These are phyloP conservation scores for Nomada ferruginata DNA, from an alignment of 2,888 invertebrate species.

Conservation along the genomic window DNA sequence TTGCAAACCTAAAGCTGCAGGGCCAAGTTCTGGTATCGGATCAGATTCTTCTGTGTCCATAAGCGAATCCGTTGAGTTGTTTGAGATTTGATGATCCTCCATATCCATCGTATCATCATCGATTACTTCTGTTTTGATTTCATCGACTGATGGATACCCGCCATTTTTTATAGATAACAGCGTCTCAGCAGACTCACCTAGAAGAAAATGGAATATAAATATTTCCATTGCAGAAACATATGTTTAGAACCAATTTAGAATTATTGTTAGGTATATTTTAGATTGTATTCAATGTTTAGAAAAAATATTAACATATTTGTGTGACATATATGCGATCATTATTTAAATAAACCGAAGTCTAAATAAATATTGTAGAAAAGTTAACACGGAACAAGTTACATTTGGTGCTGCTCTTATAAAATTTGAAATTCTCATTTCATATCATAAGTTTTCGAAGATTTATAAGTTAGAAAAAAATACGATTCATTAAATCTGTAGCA, in stretches of 20 bases:
- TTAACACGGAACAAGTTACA: background rate
- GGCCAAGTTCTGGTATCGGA: constrained; percentile 89
- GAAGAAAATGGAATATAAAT: constrained; percentile 12
- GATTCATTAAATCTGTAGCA: background rate
- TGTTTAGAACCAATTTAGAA: background rate
- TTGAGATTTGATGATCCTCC: constrained; percentile 84
- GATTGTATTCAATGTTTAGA: background rate
- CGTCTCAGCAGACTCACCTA: constrained; percentile 86
- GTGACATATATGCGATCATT: background rate
- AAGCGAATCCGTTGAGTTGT: constrained; percentile 79
- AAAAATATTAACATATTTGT: constrained; percentile 9
- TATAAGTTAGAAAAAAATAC: constrained; percentile 19
- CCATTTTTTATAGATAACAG: constrained; percentile 86
- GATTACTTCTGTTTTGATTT: constrained; percentile 75
- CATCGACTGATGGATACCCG: constrained; percentile 80
- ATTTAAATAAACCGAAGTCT: background rate
- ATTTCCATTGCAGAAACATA: background rate
- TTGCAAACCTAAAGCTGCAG: constrained; percentile 92
- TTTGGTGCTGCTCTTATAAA: background rate
- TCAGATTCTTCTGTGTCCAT: constrained; percentile 88
- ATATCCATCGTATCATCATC: constrained; percentile 86
- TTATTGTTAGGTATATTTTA: background rate
- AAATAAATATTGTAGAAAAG: background rate
- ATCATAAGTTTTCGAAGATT: constrained; percentile 19
- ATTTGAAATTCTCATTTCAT: constrained; percentile 10